phyloP scores from a whole-genome alignment of 2,888 invertebrate genomes.

The Euproctis similis region DNA sequence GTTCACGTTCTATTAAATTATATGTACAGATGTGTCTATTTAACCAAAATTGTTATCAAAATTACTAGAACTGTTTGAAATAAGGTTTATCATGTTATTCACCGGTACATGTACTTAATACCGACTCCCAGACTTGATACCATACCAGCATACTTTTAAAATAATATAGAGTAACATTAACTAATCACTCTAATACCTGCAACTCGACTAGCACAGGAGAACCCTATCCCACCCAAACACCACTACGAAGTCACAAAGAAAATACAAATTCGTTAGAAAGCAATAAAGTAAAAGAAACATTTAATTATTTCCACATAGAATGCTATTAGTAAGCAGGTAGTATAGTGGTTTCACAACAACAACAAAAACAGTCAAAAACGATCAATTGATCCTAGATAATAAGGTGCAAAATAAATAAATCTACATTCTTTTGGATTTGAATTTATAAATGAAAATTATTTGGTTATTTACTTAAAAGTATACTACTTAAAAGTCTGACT shows the following conservation, averaged over 20 bases:
- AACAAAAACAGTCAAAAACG: constrained; percentile 27
- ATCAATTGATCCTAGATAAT: constrained; percentile 44
- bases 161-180: not conserved
- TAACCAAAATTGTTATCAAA: no score
- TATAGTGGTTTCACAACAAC: constrained; percentile 21
- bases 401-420: constrained; percentile 42
- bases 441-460: constrained; percentile 39
- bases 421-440: constrained; percentile 38
- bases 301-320: constrained; percentile 17
- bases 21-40: no score
- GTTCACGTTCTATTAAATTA: no score
- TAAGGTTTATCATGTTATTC: no score
- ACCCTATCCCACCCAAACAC: constrained; percentile 3
- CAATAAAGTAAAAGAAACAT: constrained; percentile 26
- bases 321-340: constrained; percentile 25
- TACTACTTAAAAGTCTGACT: constrained; percentile 23
- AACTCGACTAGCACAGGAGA: constrained; percentile 24
- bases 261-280: constrained; percentile 24
- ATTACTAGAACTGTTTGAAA: no score
- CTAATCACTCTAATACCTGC: constrained; percentile 11
- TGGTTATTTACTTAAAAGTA: no score
- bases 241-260: constrained; percentile 28
- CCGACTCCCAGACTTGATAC: constrained; percentile 7
- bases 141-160: constrained; percentile 24
- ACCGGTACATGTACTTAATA: no score